Conservation (phyloP, 2,888 invertebrate genomes). For the Sturmia bella region DNA sequence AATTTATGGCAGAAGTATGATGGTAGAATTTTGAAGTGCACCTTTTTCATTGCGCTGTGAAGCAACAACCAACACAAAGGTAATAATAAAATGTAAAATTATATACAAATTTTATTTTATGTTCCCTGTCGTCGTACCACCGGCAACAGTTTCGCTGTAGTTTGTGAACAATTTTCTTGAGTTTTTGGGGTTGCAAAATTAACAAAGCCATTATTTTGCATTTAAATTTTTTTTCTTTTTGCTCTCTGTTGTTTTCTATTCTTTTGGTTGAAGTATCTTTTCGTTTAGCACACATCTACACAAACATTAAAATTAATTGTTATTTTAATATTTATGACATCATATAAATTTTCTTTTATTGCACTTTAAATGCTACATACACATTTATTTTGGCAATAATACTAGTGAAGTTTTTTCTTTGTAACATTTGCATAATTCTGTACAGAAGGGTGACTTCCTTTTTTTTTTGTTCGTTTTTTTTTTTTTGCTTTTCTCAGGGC, state of each 20-base stretch:
- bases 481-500: not conserved
- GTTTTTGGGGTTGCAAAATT: constrained; percentile 67
- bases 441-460: constrained; percentile 26
- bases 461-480: constrained; percentile 14
- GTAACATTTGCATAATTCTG: constrained; percentile 14
- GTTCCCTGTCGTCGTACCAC: constrained; percentile 26
- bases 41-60: constrained; percentile 49
- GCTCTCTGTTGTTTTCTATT: constrained; percentile 9
- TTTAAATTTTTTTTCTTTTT: constrained; percentile 49
- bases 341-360: constrained; percentile 69
- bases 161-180: not conserved
- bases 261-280: constrained; percentile 3
- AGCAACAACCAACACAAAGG: not conserved
- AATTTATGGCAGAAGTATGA: constrained; percentile 68
- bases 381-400: constrained; percentile 59
- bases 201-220: constrained; percentile 69
- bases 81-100: constrained; percentile 50
- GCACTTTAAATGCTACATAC: constrained; percentile 66
- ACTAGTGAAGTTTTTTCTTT: constrained; percentile 38
- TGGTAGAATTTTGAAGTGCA: constrained; percentile 52
- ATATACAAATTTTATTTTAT: constrained; percentile 47
- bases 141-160: constrained; percentile 12
- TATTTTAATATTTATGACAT: constrained; percentile 71
- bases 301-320: constrained; percentile 69
- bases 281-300: constrained; percentile 1